Evolutionary conservation across 2,113 vertebrate species (phyloP).

Genomic region (Miniopterus natalensis): DNA sequence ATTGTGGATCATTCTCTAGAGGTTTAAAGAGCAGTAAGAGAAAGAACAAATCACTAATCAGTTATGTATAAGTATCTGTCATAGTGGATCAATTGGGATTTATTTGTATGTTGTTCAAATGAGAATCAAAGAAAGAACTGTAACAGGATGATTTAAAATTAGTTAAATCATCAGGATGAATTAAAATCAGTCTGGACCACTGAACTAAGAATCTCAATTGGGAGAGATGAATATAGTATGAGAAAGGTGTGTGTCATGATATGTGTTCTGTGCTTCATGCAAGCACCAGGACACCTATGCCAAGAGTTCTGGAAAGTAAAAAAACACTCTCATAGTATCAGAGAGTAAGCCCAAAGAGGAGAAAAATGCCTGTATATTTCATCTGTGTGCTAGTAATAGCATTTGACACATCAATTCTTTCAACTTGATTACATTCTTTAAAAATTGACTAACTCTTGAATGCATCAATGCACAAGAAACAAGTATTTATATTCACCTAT

Average conservation of each 20-base stretch:
- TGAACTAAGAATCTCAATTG: not conserved
- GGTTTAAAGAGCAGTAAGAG: not conserved
- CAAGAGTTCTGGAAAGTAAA: not conserved
- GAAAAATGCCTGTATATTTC: not conserved
- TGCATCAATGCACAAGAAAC: not conserved
- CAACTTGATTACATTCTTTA: not conserved
- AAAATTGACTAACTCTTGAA: not conserved
- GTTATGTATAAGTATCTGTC: not conserved
- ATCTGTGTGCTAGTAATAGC: not conserved
- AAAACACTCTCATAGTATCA: not conserved
- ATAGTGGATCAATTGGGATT: not conserved
- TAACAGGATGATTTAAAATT: not conserved
- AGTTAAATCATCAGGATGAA: not conserved
- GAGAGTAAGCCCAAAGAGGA: not conserved
- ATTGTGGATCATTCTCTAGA: not conserved
- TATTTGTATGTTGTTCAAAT: not conserved
- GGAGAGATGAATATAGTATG: not conserved
- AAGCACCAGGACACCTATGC: not conserved
- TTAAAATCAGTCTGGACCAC: not conserved
- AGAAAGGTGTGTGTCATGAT: not conserved
- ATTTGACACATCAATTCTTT: not conserved
- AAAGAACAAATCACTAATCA: not conserved
- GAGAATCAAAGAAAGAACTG: not conserved
- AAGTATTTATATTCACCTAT: not conserved
- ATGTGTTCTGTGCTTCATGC: not conserved